Conservation (phyloP, 2,888 invertebrate genomes). For the Malacosoma neustria region DNA sequence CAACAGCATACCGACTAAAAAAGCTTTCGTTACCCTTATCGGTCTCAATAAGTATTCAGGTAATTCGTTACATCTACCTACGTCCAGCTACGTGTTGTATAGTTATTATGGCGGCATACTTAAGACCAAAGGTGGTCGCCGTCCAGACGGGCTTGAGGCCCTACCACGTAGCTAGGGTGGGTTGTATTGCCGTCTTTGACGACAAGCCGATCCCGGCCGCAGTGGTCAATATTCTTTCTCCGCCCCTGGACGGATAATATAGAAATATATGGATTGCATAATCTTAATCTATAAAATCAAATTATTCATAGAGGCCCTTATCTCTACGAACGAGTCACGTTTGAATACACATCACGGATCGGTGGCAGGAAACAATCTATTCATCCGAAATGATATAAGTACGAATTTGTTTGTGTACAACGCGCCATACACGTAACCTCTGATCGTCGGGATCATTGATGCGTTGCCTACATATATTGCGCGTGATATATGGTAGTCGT, state of each 20-base stretch:
- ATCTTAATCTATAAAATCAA: constrained; percentile 11
- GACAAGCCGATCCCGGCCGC: too few relatives aligned
- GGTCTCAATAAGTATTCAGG: too few relatives aligned
- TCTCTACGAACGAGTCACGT: constrained; percentile 31
- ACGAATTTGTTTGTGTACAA: constrained; percentile 25
- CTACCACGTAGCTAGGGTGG: too few relatives aligned
- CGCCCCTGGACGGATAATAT: constrained; percentile 4
- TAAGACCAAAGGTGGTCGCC: too few relatives aligned
- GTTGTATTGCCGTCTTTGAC: too few relatives aligned
- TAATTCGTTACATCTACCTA: too few relatives aligned
- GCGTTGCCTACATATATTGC: not conserved
- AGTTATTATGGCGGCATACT: too few relatives aligned
- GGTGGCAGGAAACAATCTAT: constrained; percentile 33
- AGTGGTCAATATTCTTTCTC: too few relatives aligned
- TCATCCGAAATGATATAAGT: constrained; percentile 22
- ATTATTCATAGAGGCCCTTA: constrained; percentile 40
- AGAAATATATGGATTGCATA: constrained; percentile 9
- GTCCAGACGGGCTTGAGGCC: too few relatives aligned
- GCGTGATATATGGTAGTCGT: not conserved
- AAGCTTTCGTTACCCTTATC: too few relatives aligned
- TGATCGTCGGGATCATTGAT: not conserved
- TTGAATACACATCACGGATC: constrained; percentile 23
- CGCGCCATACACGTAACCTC: constrained; percentile 2
- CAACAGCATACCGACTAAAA: too few relatives aligned
- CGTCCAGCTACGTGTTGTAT: too few relatives aligned